A percentile compares a stretch with the other conserved stretches of the same genome.
Evolutionary conservation across 1,140 invertebrate genomes (phyloP).

Genomic region (Heterodera schachtii): DNA sequence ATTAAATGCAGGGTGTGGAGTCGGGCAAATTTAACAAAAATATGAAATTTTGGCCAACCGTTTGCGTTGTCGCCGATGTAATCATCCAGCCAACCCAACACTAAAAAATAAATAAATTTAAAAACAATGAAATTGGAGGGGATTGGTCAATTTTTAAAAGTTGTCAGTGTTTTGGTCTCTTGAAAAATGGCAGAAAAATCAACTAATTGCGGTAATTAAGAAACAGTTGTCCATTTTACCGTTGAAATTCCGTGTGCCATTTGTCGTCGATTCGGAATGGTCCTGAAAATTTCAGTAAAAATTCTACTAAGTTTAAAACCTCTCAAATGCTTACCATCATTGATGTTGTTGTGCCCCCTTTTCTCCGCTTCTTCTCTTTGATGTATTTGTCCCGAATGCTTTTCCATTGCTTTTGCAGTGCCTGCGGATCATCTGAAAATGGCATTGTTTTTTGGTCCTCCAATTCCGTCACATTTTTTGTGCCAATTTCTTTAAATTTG

Average conservation of each 20-base stretch:
- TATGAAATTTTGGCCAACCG: slow-evolving; percentile 4
- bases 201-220: background rate
- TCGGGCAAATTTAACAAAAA: no score
- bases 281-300: background rate
- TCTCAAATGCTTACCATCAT: no score
- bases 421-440: slow-evolving; percentile 38
- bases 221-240: background rate
- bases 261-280: background rate
- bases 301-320: background rate
- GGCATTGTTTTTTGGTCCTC: no score
- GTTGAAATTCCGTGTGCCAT: background rate
- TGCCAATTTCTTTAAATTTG: no score
- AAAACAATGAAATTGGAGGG: no score
- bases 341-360: background rate
- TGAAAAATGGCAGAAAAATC: background rate
- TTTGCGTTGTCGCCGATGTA: slow-evolving; percentile 31
- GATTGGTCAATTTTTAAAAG: no score
- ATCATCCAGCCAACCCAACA: slow-evolving; percentile 50
- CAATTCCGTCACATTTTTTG: no score
- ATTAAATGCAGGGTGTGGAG: no score
- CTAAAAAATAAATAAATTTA: background rate
- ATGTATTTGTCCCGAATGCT: slow-evolving; percentile 48
- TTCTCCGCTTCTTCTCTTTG: slow-evolving; percentile 37
- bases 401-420: slow-evolving; percentile 50
- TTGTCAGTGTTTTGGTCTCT: no score